A percentile compares a stretch with the other conserved stretches of the same genome.
Conservation (phyloP, 2,888 invertebrate species). For the Drosophila greeni region DNA sequence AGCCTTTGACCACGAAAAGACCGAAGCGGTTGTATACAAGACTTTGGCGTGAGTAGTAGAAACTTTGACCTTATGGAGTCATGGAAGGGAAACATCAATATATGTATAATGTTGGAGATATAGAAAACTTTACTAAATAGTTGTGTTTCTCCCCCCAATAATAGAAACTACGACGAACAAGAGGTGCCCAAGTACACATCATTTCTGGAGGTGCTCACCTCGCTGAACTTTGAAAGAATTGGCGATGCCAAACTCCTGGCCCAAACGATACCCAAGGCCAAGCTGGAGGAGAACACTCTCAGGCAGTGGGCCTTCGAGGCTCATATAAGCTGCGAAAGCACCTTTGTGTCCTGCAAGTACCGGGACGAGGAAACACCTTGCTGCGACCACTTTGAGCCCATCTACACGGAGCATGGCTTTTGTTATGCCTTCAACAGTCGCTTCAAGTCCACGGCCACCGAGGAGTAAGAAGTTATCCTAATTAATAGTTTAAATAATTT, state of each 20-base stretch:
- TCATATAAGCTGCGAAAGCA: slow-evolving; percentile 80
- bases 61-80: neutral
- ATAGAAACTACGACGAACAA: slow-evolving; percentile 63
- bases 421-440: slow-evolving; percentile 85
- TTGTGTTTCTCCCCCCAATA: neutral
- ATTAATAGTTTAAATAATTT: neutral
- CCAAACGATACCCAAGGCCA: slow-evolving; percentile 54
- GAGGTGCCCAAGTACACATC: slow-evolving; percentile 63
- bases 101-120: neutral
- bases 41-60: slow-evolving; percentile 68
- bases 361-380: slow-evolving; percentile 84
- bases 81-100: neutral
- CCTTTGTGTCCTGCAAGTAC: slow-evolving; percentile 83
- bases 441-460: slow-evolving; percentile 70
- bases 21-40: slow-evolving; percentile 69
- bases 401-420: slow-evolving; percentile 87
- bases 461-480: slow-evolving; percentile 72
- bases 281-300: slow-evolving; percentile 63
- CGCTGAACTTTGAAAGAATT: slow-evolving; percentile 78
- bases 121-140: neutral
- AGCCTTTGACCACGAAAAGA: slow-evolving; percentile 80
- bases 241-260: slow-evolving; percentile 62
- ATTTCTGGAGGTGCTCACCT: slow-evolving; percentile 78
- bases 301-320: slow-evolving; percentile 73
- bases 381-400: slow-evolving; percentile 83